Conservation (phyloP, 1,140 invertebrate genomes). For the Ylistrum balloti region DNA sequence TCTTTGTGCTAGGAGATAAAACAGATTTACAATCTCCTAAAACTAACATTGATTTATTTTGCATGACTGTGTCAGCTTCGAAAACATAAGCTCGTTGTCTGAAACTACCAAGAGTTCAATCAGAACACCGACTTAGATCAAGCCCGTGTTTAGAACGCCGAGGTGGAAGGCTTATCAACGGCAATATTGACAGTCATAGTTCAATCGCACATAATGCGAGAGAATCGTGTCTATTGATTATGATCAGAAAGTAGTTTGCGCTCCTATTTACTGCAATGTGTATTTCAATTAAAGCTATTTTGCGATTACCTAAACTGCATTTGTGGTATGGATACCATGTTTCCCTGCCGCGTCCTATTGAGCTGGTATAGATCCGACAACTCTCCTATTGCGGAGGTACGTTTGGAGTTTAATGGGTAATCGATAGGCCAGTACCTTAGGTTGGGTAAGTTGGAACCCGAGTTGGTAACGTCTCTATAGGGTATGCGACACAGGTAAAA, state of each 20-base stretch:
- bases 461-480: neutral
- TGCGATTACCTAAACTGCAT: neutral
- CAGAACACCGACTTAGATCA: no score
- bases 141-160: no score
- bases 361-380: neutral
- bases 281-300: constrained; percentile 19
- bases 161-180: no score
- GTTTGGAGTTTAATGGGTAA: neutral
- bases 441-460: neutral
- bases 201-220: no score
- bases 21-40: no score
- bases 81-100: no score
- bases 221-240: neutral
- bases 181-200: no score
- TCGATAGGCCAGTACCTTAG: neutral
- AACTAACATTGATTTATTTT: no score
- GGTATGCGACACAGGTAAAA: constrained; percentile 29
- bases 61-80: no score
- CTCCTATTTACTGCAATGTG: constrained; percentile 3
- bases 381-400: constrained; percentile 16
- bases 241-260: neutral
- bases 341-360: neutral
- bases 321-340: neutral
- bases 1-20: no score
- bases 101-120: no score